A percentile compares a stretch with the other conserved stretches of the same genome.
Evolutionary conservation across 92 coral and sea anemone genomes (phyloP).

Genomic region (Zoanthus sansibaricus): DNA sequence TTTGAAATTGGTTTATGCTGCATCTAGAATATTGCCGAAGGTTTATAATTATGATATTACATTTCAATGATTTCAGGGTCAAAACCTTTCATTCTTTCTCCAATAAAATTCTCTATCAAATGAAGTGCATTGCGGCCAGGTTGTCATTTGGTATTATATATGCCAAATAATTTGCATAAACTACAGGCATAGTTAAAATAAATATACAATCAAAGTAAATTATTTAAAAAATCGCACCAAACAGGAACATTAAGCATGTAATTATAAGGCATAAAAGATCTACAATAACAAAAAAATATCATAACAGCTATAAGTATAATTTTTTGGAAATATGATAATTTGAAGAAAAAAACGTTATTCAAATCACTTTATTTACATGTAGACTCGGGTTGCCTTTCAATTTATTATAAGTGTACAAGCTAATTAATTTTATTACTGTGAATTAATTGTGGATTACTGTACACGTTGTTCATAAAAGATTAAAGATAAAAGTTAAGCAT

Average conservation of each 20-base stretch:
- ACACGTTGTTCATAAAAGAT: background rate
- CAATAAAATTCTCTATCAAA: constrained; percentile 5
- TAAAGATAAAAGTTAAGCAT: background rate
- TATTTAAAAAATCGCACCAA: background rate
- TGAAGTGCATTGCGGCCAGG: background rate
- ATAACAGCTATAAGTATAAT: background rate
- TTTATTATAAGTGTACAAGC: background rate
- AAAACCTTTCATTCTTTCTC: constrained; percentile 5
- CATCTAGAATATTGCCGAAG: background rate
- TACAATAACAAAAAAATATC: background rate
- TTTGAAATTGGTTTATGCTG: background rate
- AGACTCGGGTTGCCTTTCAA: background rate
- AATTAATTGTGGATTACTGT: background rate
- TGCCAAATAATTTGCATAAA: constrained; percentile 4
- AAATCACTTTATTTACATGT: background rate
- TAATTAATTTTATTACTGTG: background rate
- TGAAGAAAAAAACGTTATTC: background rate
- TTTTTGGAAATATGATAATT: background rate
- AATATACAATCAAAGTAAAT: background rate
- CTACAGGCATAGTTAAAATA: background rate
- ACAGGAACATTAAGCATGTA: background rate
- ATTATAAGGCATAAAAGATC: constrained; percentile 2
- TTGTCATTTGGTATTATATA: background rate
- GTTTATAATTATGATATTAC: background rate
- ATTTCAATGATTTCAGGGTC: background rate